phyloP scores from a whole-genome alignment of 2,113 vertebrate species.

The Excalfactoria chinensis region DNA sequence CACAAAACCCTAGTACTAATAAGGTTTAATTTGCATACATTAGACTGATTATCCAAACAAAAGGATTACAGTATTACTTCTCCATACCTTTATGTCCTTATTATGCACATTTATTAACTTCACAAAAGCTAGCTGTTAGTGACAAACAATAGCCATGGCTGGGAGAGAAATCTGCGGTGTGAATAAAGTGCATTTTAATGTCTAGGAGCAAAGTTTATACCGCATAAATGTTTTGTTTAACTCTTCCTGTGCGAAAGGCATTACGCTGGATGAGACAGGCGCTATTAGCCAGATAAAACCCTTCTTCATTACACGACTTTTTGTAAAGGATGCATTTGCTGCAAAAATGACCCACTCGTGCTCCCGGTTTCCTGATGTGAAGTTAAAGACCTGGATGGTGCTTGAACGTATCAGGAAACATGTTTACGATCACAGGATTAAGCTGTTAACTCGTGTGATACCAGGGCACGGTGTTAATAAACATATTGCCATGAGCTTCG shows the following conservation, averaged over 20 bases:
- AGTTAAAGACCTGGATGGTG: conserved; percentile 54
- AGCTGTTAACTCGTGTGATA: conserved; percentile 77
- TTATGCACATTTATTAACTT: conserved; percentile 91
- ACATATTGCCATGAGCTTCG: conserved; percentile 79
- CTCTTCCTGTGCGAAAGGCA: conserved; percentile 73
- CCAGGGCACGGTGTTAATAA: conserved; percentile 77
- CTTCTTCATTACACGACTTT: conserved; percentile 2
- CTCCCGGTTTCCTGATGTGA: conserved; percentile 47
- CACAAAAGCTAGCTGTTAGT: conserved; percentile 87
- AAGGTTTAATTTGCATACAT: conserved; percentile 99
- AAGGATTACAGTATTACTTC: conserved; percentile 95
- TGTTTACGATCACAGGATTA: conserved; percentile 74
- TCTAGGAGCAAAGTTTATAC: conserved; percentile 82
- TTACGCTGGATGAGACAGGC: conserved; percentile 20
- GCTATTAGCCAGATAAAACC: conserved; percentile 33
- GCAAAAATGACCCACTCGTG: conserved; percentile 27
- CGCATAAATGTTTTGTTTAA: conserved; percentile 80
- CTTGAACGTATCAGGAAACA: conserved; percentile 61
- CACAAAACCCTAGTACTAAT: conserved; percentile 93
- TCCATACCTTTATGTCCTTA: conserved; percentile 94
- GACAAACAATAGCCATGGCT: conserved; percentile 93
- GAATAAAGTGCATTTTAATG: conserved; percentile 84
- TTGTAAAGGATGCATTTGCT: neutral
- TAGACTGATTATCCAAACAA: conserved; percentile 99
- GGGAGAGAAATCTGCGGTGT: conserved; percentile 82